Evolutionary conservation across 2,113 vertebrate genomes (phyloP).

Genomic region (Cettia cetti): DNA sequence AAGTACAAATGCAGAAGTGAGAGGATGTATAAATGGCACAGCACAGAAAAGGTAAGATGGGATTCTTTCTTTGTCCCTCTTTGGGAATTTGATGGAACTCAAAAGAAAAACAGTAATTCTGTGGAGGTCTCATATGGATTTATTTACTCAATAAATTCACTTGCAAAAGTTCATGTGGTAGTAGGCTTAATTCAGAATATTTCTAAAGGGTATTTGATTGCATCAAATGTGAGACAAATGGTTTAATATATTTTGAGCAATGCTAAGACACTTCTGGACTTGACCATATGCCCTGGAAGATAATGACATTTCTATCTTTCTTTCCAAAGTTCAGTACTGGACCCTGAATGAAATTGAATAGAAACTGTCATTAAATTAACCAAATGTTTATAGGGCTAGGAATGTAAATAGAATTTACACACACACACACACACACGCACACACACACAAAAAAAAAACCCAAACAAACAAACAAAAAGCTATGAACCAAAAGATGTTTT

Average conservation of each 20-base stretch:
- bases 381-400: neutral
- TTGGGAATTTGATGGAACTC: neutral
- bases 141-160: conserved; percentile 28
- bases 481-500: neutral
- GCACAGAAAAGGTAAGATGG: neutral
- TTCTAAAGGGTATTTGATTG: neutral
- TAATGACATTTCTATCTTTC: neutral
- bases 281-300: neutral
- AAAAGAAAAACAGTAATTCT: neutral
- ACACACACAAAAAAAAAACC: neutral
- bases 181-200: neutral
- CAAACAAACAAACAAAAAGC: too few species aligned
- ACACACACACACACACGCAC: too few species aligned
- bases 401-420: neutral
- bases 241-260: conserved; percentile 30
- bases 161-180: neutral
- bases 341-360: neutral
- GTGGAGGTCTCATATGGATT: neutral
- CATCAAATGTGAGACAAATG: neutral
- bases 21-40: neutral
- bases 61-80: neutral
- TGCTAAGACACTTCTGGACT: neutral
- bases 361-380: neutral
- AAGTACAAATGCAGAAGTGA: neutral
- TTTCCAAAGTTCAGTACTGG: neutral